phyloP scores from a whole-genome alignment of 2,888 invertebrate species.

The Apocheima hispidaria region DNA sequence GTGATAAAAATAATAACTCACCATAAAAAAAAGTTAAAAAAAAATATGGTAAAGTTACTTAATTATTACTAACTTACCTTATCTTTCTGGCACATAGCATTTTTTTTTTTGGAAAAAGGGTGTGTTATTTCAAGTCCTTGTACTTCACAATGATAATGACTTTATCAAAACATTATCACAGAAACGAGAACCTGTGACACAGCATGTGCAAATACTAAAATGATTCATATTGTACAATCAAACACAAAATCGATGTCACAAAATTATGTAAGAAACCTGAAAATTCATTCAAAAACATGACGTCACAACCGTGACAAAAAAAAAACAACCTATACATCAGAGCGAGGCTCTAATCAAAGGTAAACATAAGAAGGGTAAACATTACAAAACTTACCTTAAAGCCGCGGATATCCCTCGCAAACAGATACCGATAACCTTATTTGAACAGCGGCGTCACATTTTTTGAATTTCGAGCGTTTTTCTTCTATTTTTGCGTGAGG shows the following conservation, averaged over 20 bases:
- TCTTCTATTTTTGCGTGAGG: slow-evolving; percentile 37
- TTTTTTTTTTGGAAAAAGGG: slow-evolving; percentile 11
- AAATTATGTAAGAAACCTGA: slow-evolving; percentile 30
- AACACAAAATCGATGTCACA: neutral
- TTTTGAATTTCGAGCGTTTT: slow-evolving; percentile 50
- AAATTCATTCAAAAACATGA: slow-evolving; percentile 51
- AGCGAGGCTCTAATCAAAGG: slow-evolving; percentile 66
- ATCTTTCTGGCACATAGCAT: neutral
- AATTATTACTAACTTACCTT: neutral
- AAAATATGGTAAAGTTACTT: neutral
- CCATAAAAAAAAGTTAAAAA: neutral
- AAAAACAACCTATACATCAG: slow-evolving; percentile 52
- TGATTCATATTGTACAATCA: slow-evolving; percentile 46
- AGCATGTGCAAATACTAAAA: slow-evolving; percentile 40
- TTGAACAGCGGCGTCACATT: slow-evolving; percentile 71
- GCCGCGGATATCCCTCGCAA: slow-evolving; percentile 74
- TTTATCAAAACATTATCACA: slow-evolving; percentile 35
- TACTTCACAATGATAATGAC: slow-evolving; percentile 16
- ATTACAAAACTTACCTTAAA: slow-evolving; percentile 67
- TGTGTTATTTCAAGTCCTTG: neutral
- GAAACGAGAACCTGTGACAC: slow-evolving; percentile 45
- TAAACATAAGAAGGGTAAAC: slow-evolving; percentile 62
- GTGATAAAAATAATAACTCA: too few species aligned
- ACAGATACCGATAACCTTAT: slow-evolving; percentile 74
- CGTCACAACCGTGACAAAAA: slow-evolving; percentile 54